Base-by-base conservation (phyloP, 2,797 vertebrate genomes). In the Tympanoctomys barrerae region DNA sequence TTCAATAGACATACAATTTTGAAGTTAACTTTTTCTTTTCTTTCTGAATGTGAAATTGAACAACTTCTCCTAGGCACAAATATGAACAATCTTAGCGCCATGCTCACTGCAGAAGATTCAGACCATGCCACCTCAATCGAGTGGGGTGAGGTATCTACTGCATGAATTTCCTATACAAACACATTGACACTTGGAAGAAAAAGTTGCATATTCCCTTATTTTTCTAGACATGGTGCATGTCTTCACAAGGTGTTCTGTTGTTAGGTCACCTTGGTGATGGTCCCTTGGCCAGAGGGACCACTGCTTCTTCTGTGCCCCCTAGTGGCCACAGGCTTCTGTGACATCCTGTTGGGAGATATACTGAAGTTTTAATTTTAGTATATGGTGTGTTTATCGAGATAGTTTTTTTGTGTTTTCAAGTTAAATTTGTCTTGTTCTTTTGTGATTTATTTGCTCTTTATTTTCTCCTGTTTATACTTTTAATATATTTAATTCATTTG, bases 391-490 rank as follows among this genome's bases (percentile, higher is more conserved):
- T 66, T 66, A 66, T 87, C 42, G 61, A 78, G 61, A 62, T 82
- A 18, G 7, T 9, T 28, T 70, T 70, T 46, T 49, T 49, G 39
- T 64, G n/a, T n/a, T 88, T 39, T n/a, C n/a, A 91, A 89, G 24
- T 87, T 42, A 85, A 79, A 71, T 88, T 57, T 16, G 5, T 52
- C 21, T 81, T 79, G 85, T 49, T 61, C 33, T 12, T 46, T 52
- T 82, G 62, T 31, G 2, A 36, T 5, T 31, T 81, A 59, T n/a
- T 79, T 85, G 49, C 82, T 66, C 91, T 84, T 66, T 19, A 70
- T 59, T 79, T n/a, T 70, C 52, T 78, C 87, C 42, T 83, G 36
- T 91, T 91, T 78, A 83, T 83, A 80, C 31, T 77, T 94, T 94
- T 31, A 64, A 83, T 28, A 64, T 62, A 89, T 66, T 88, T 79